These are phyloP conservation scores for Corapipo altera DNA, from an alignment of 2,113 vertebrate genomes.

Conservation along the genomic window DNA sequence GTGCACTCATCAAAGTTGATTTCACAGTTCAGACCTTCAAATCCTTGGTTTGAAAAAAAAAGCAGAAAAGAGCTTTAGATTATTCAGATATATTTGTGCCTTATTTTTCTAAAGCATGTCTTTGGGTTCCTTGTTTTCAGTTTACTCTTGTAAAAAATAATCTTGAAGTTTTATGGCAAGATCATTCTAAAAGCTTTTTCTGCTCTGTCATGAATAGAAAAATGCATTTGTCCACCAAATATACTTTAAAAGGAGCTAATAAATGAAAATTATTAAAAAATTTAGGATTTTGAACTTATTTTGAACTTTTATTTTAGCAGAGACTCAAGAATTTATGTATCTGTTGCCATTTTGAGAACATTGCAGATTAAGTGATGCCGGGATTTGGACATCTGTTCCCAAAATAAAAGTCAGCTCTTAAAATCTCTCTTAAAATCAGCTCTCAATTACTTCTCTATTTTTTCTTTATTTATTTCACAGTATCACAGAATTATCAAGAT, in stretches of 20 bases:
- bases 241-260: background rate
- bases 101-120: background rate
- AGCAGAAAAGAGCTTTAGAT: background rate
- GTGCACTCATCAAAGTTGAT: conserved; percentile 77
- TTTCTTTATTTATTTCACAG: background rate
- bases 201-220: background rate
- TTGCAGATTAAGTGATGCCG: background rate
- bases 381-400: background rate
- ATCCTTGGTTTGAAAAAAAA: conserved; percentile 55
- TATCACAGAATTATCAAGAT: background rate
- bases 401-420: background rate
- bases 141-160: background rate
- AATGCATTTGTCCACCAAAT: background rate
- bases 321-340: background rate
- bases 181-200: background rate
- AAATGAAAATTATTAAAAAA: background rate
- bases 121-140: background rate
- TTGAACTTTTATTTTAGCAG: background rate
- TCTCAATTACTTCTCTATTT: background rate
- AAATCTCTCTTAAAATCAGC: background rate
- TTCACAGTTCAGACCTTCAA: conserved; percentile 76
- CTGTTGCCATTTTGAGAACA: background rate
- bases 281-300: background rate
- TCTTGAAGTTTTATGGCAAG: background rate
- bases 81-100: background rate